Evolutionary conservation across 2,113 vertebrate species (phyloP).

Genomic region (Hiodon tergisus): DNA sequence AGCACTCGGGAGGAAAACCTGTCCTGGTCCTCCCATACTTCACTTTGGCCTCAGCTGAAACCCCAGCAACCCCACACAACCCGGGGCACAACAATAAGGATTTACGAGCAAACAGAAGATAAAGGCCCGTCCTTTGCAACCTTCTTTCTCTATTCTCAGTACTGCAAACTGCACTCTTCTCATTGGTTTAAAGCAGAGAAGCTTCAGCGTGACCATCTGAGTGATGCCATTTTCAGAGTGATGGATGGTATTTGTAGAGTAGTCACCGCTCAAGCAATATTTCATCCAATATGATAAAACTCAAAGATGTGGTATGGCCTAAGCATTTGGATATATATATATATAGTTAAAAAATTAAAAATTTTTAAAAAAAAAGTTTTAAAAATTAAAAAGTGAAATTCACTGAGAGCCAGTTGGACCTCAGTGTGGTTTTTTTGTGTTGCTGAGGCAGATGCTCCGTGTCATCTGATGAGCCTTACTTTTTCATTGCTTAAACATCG

Average conservation of each 20-base stretch:
- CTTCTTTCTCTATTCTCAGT: not conserved
- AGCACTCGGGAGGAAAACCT: no score
- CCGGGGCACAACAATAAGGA: no score
- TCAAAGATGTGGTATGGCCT: conserved; percentile 30
- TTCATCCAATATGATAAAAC: conserved; percentile 35
- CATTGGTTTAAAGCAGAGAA: conserved; percentile 39
- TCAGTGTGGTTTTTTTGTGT: conserved; percentile 44
- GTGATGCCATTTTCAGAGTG: conserved; percentile 32
- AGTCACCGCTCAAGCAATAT: conserved; percentile 39
- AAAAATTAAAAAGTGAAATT: conserved; percentile 13
- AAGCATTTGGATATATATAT: conserved; percentile 20
- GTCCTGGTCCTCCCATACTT: no score
- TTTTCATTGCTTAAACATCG: conserved; percentile 47
- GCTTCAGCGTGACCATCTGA: conserved; percentile 39
- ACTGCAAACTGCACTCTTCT: conserved; percentile 29
- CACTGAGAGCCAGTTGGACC: conserved; percentile 42
- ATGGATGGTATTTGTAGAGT: conserved; percentile 35
- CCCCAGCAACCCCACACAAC: no score
- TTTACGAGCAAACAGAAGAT: no score
- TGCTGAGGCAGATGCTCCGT: conserved; percentile 52
- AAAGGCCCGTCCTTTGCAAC: no score
- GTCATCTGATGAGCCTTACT: conserved; percentile 54
- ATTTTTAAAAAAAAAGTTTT: no score
- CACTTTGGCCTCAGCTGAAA: no score
- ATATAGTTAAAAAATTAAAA: no score